Evolutionary conservation across 2,888 invertebrate genomes (phyloP), one percentile per base, ranked within the genome.

Genomic region (Philaethria dido): DNA sequence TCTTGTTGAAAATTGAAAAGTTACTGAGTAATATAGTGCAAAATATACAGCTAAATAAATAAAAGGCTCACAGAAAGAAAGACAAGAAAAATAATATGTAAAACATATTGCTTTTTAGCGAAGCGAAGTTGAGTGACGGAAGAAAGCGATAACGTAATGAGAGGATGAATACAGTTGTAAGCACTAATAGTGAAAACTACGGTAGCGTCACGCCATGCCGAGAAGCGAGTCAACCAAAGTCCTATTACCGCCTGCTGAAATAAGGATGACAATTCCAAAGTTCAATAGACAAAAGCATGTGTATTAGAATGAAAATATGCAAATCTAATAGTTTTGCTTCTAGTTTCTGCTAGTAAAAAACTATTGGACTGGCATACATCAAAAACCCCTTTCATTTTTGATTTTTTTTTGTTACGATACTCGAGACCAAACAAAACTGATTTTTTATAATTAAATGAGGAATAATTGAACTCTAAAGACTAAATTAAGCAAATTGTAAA

Each of bases 161-260:
- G 11, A 42, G 29, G 9, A 60, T 45, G 60, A 16, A 6, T 9
- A 45, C 5, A 33, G 29, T 33, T 14, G 18, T 13, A 47, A 60
- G 45, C 44, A 47, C 45, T 60, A 47, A 47, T 33, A 18, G 29
- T 44, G 18, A 55, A 42, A 64, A 25, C 42, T 45, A 64, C 42
- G 25, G 36, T 71, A 67, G 69, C 73, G 55, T 59, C 63, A 68
- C 62, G 64, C 63, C 66, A 66, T 67, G 61, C 69, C 62, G 45
- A 36, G 16, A 72, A 70, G 70, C 71, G 69, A 71, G 63, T 70
- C 47, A 64, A 64, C 62, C 57, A 45, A 66, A 47, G 25, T 44
- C 55, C 54, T 33, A 52, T 5, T 18, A 54, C n/a, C 18, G 45
- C 25, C 42, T n/a, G 42, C 57, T 42, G 42, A 57, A 57, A 42